These are phyloP conservation scores for Channa striata DNA, from an alignment of 2,797 vertebrate genomes.

Conservation along the genomic window DNA sequence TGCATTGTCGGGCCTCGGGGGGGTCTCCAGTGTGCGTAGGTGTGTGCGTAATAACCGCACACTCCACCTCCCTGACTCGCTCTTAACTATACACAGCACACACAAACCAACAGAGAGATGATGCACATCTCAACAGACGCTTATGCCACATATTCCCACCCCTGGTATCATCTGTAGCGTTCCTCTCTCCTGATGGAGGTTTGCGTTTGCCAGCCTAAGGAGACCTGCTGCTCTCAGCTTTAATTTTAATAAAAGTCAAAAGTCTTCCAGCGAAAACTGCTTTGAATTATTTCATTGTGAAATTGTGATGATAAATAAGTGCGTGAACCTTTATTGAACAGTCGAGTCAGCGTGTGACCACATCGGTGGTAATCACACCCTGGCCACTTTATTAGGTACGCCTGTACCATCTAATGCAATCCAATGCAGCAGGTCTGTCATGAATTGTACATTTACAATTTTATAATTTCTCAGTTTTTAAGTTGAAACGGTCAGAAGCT, in stretches of 20 bases:
- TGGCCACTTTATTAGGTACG: too few species aligned
- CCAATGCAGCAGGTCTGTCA: too few species aligned
- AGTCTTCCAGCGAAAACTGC: too few species aligned
- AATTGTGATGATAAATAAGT: too few species aligned
- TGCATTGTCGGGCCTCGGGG: constrained; percentile 44
- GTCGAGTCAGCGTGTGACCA: constrained; percentile 5
- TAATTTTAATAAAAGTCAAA: constrained; percentile 40
- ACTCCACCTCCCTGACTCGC: constrained; percentile 40
- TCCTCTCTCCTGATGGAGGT: constrained; percentile 33
- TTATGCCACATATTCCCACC: constrained; percentile 44
- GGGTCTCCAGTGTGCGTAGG: constrained; percentile 69
- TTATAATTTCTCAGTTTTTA: too few species aligned
- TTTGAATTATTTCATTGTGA: constrained; percentile 16
- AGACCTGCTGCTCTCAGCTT: constrained; percentile 40
- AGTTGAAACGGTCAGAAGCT: too few species aligned
- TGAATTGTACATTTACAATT: too few species aligned
- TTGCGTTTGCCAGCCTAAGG: constrained; percentile 26
- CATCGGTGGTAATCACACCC: constrained; percentile 11
- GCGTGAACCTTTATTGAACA: constrained; percentile 9
- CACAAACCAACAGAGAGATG: constrained; percentile 57
- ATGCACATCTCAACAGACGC: constrained; percentile 50
- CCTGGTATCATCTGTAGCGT: constrained; percentile 26
- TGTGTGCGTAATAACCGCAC: constrained; percentile 58
- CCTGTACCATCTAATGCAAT: too few species aligned
- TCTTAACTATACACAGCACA: constrained; percentile 35